Percentiles rank a stretch among this genome's conserved stretches.
Evolutionary conservation across 1,140 invertebrate species (phyloP).

Genomic region (Adelges cooleyi): DNA sequence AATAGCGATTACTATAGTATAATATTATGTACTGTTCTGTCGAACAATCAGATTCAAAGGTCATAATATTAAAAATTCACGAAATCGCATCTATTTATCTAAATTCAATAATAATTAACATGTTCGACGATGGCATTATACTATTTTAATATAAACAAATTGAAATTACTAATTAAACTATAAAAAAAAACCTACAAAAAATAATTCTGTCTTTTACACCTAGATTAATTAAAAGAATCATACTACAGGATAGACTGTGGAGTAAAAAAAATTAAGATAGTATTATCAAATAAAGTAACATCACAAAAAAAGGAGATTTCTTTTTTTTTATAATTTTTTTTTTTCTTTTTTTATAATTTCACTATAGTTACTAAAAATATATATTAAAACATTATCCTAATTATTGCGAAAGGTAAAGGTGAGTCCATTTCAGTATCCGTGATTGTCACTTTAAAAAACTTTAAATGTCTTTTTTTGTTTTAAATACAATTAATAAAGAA

Average conservation of each 20-base stretch:
- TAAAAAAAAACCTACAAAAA: too few species aligned
- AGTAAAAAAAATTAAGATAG: constrained; percentile 7
- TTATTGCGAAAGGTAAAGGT: constrained; percentile 27
- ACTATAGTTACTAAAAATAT: not conserved
- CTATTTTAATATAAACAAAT: too few species aligned
- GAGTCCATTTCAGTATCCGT: constrained; percentile 24
- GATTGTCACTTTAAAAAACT: constrained; percentile 20
- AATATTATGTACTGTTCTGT: too few species aligned
- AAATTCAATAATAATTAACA: too few species aligned
- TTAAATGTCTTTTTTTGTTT: not conserved
- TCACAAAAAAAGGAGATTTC: not conserved
- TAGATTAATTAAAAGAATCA: not conserved
- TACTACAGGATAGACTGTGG: constrained; percentile 2
- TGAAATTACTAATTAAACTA: too few species aligned
- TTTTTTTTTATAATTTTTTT: not conserved
- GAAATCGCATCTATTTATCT: too few species aligned
- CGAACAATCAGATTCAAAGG: not conserved
- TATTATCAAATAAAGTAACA: constrained; percentile 4
- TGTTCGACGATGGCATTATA: constrained; percentile 3
- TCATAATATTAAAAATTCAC: too few species aligned
- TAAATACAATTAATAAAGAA: too few species aligned
- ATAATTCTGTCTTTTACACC: too few species aligned
- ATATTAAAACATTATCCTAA: constrained; percentile 12
- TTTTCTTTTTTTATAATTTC: not conserved
- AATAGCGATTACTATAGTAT: not conserved